Evolutionary conservation across 2,113 vertebrate genomes (phyloP).

Genomic region (Crotophaga sulcirostris): DNA sequence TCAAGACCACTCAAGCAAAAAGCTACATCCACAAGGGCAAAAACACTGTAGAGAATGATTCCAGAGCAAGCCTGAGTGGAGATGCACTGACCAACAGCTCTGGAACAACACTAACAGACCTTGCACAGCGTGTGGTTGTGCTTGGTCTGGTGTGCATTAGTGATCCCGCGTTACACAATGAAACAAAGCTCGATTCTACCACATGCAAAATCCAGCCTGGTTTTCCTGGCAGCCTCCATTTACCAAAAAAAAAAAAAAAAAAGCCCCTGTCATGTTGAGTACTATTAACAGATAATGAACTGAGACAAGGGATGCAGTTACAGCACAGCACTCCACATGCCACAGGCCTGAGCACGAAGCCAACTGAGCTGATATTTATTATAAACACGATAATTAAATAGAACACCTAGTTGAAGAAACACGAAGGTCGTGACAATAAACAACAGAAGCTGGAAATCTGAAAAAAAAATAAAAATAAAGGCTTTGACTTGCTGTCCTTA

Average conservation of each 20-base stretch:
- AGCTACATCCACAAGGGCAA: not conserved
- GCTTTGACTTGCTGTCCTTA: constrained; percentile 14
- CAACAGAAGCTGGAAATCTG: constrained; percentile 36
- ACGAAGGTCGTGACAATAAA: constrained; percentile 37
- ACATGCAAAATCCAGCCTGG: constrained; percentile 80
- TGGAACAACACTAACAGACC: not conserved
- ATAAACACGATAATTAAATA: constrained; percentile 74
- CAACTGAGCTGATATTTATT: constrained; percentile 84
- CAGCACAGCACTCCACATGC: constrained; percentile 86
- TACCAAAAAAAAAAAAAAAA: constrained; percentile 83
- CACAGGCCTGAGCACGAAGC: constrained; percentile 89
- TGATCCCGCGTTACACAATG: not conserved
- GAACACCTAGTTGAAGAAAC: constrained; percentile 67
- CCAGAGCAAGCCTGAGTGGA: not conserved
- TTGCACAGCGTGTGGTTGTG: rapidly evolving
- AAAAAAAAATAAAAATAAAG: not conserved
- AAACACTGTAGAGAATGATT: rapidly evolving
- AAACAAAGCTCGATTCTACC: constrained; percentile 19
- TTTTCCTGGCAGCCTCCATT: constrained; percentile 89
- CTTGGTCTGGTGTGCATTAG: not conserved
- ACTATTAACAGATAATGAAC: constrained; percentile 97
- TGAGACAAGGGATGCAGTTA: constrained; percentile 92
- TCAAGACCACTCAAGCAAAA: not conserved
- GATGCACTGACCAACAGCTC: rapidly evolving
- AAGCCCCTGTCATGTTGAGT: constrained; percentile 88